These are phyloP conservation scores for Picathartes gymnocephalus DNA, from an alignment of 2,113 vertebrate species.

Conservation along the genomic window DNA sequence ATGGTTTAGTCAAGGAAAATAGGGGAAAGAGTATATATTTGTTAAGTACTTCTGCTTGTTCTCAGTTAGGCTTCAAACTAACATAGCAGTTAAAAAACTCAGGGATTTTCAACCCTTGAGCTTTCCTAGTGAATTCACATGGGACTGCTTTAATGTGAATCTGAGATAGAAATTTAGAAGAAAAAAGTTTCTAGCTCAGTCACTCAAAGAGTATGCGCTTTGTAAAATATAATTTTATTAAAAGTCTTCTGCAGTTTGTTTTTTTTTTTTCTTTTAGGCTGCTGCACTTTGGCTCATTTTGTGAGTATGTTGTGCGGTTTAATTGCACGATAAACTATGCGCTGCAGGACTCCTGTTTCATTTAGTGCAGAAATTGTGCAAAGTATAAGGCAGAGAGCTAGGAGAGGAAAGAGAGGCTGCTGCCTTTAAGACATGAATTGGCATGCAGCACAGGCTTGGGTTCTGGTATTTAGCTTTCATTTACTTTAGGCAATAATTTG, in stretches of 20 bases:
- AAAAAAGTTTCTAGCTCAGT: background rate
- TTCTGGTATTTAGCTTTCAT: background rate
- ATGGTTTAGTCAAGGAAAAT: conserved; percentile 19
- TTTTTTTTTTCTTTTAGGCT: background rate
- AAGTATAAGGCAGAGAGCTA: background rate
- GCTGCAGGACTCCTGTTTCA: background rate
- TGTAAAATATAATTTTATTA: background rate
- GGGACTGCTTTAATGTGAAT: background rate
- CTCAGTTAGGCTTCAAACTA: background rate
- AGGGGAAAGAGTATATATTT: conserved; percentile 31
- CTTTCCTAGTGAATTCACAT: background rate
- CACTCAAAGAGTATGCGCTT: background rate
- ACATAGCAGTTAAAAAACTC: background rate
- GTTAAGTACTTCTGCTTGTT: background rate
- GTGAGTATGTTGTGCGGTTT: background rate
- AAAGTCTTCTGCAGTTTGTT: background rate
- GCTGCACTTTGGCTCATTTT: background rate
- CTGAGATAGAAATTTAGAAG: background rate
- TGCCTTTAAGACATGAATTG: background rate
- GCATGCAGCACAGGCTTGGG: background rate
- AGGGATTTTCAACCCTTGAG: background rate
- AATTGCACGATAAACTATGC: background rate
- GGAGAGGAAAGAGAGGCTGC: background rate
- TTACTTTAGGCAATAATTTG: conserved; percentile 10
- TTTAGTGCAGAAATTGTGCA: background rate